Evolutionary conservation across 2,113 vertebrate genomes (phyloP).

Genomic region (Paramisgurnus dabryanus): DNA sequence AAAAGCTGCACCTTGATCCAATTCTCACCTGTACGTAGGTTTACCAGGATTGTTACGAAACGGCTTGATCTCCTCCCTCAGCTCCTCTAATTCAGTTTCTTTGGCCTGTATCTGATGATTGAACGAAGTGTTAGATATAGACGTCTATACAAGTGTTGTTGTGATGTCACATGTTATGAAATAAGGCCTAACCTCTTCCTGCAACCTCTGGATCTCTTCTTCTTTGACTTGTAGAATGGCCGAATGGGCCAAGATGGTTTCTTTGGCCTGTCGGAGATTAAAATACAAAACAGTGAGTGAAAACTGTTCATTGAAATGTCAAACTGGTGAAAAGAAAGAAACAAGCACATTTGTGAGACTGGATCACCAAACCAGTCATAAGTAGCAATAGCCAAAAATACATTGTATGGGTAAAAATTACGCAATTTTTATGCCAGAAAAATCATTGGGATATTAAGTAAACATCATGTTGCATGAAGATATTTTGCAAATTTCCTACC

Average conservation of each 20-base stretch:
- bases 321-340: not conserved
- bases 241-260: slow-evolving; percentile 73
- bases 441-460: too few species aligned
- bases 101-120: slow-evolving; percentile 64
- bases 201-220: slow-evolving; percentile 69
- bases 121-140: not conserved
- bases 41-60: slow-evolving; percentile 60
- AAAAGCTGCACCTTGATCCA: not conserved
- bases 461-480: too few species aligned
- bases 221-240: slow-evolving; percentile 68
- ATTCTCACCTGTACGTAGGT: slow-evolving; percentile 70
- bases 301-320: too few species aligned
- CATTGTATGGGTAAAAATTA: too few species aligned
- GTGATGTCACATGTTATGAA: not conserved
- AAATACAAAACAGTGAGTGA: not conserved
- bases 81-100: slow-evolving; percentile 63
- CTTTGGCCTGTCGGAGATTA: slow-evolving; percentile 62
- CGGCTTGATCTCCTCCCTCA: slow-evolving; percentile 66
- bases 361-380: too few species aligned
- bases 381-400: too few species aligned
- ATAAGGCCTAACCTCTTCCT: slow-evolving; percentile 68
- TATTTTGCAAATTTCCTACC: too few species aligned
- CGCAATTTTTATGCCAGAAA: too few species aligned
- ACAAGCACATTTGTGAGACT: not conserved
- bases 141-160: not conserved